These are phyloP conservation scores for Dufourea novaeangliae DNA, from an alignment of 1,140 invertebrate species.

Conservation along the genomic window DNA sequence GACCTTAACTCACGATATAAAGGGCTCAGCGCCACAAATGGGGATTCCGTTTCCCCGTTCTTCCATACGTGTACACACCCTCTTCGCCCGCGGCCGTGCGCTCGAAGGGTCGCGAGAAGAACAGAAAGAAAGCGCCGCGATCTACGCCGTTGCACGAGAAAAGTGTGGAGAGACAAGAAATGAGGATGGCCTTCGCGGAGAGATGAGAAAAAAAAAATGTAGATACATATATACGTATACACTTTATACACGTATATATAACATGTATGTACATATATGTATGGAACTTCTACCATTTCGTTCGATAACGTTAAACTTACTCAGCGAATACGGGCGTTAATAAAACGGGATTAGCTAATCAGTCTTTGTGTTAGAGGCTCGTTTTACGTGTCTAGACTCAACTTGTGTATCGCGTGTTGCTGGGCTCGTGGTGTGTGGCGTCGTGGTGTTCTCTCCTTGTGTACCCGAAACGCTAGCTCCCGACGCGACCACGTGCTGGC, in stretches of 20 bases:
- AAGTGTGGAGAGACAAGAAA: neutral
- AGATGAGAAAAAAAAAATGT: constrained; percentile 16
- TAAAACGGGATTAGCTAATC: constrained; percentile 80
- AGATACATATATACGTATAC: constrained; percentile 51
- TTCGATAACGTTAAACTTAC: constrained; percentile 75
- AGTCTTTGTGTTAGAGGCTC: constrained; percentile 82
- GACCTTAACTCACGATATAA: no score
- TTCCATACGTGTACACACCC: neutral
- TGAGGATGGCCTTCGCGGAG: neutral
- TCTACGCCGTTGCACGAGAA: neutral
- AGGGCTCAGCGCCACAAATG: no score
- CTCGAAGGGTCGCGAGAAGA: constrained; percentile 10
- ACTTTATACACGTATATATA: constrained; percentile 22
- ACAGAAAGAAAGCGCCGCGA: neutral
- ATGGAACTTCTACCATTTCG: constrained; percentile 77
- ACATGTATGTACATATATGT: constrained; percentile 36
- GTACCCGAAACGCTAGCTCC: constrained; percentile 55
- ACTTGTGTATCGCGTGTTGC: constrained; percentile 49
- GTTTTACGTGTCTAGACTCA: constrained; percentile 76
- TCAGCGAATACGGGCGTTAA: constrained; percentile 78
- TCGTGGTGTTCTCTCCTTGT: constrained; percentile 47
- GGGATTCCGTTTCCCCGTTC: neutral
- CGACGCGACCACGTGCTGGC: constrained; percentile 41
- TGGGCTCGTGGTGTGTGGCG: constrained; percentile 20
- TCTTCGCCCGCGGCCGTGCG: neutral